A percentile compares a stretch with the other conserved stretches of the same genome.
Conservation (phyloP, 2,888 invertebrate genomes). For the Steromphala cineraria region DNA sequence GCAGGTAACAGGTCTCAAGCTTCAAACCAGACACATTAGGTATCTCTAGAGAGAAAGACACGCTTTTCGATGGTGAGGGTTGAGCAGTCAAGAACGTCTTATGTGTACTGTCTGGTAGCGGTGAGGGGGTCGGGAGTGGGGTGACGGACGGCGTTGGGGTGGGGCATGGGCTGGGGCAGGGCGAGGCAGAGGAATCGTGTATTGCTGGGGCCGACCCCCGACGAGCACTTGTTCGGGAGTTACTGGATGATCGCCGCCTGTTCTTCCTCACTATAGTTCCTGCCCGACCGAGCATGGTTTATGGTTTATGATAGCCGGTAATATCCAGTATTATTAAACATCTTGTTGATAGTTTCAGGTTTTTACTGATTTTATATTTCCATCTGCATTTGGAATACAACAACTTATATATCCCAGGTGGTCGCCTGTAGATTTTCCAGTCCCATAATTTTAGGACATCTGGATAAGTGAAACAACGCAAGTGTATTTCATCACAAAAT, state of each 20-base stretch:
- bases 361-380: no score
- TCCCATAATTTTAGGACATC: no score
- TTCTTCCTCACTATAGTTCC: conserved; percentile 26
- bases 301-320: no score
- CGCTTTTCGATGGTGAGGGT: conserved; percentile 22
- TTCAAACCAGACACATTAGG: background rate
- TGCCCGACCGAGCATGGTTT: conserved; percentile 22
- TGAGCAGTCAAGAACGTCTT: background rate
- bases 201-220: conserved; percentile 25
- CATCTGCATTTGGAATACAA: no score
- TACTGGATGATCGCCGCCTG: conserved; percentile 23
- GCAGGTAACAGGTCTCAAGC: background rate
- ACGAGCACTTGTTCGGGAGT: conserved; percentile 11
- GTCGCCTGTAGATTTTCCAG: no score
- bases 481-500: no score
- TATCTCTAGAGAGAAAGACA: conserved; percentile 19
- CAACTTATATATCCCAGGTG: no score
- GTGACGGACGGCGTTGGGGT: background rate
- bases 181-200: background rate
- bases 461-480: no score
- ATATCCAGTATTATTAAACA: no score
- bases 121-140: background rate
- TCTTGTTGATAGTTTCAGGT: no score
- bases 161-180: background rate
- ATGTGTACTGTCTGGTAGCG: background rate